Evolutionary conservation across 1,140 invertebrate genomes (phyloP).

Genomic region (Trinorchestia longiramus): DNA sequence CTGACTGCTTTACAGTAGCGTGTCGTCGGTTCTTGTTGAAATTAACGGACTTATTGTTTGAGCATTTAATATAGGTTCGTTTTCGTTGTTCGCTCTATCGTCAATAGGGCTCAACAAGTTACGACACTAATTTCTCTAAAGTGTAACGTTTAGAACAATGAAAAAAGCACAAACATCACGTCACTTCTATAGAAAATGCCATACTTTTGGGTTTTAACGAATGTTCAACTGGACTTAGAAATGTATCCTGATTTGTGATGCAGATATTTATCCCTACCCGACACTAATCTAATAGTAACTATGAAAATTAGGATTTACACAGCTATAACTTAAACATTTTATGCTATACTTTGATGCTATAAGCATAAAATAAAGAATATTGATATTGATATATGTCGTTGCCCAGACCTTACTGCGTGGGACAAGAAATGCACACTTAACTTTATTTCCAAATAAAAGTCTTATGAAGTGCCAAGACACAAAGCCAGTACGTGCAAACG

Average conservation of each 20-base stretch:
- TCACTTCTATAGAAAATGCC: no score
- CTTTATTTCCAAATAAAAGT: not conserved
- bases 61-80: not conserved
- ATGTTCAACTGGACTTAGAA: not conserved
- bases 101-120: not conserved
- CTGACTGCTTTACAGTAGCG: not conserved
- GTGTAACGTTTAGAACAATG: not conserved
- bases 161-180: no score
- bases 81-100: not conserved
- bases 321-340: not conserved
- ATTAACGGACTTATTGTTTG: not conserved
- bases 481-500: no score
- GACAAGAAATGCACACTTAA: not conserved
- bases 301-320: not conserved
- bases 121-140: not conserved
- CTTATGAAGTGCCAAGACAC: no score
- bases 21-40: not conserved
- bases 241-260: not conserved
- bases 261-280: not conserved
- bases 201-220: no score
- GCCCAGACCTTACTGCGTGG: not conserved
- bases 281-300: not conserved
- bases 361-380: not conserved
- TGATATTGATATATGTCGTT: not conserved
- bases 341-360: no score